Evolutionary conservation across 2,113 vertebrate species (phyloP).

Genomic region (Mastomys coucha): DNA sequence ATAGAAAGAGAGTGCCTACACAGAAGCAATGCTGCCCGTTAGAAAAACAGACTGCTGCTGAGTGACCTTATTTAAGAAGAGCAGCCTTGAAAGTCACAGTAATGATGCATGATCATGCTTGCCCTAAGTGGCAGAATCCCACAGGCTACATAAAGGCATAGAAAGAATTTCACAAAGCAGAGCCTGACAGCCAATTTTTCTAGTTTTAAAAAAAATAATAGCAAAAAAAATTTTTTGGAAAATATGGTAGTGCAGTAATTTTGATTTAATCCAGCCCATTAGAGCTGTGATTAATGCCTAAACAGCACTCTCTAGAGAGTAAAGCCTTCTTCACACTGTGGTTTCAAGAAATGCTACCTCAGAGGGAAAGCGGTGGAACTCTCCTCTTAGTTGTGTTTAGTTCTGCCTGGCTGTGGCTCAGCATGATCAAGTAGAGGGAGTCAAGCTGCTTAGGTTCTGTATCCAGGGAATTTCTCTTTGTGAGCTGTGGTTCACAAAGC

Average conservation of each 20-base stretch:
- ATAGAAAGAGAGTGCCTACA: background rate
- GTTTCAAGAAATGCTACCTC: background rate
- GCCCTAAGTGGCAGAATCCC: background rate
- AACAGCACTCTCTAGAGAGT: background rate
- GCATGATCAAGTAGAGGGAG: too few relatives aligned
- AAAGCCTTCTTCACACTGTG: background rate
- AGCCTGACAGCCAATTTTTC: background rate
- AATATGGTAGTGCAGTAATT: too few relatives aligned
- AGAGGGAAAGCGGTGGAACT: background rate
- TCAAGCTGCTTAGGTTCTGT: background rate
- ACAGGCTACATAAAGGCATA: fast-evolving
- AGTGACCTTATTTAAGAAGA: background rate
- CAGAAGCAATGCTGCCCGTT: too few relatives aligned
- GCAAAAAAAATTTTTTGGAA: background rate
- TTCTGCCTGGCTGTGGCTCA: background rate
- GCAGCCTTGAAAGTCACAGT: too few relatives aligned
- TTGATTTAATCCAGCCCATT: background rate
- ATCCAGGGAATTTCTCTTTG: background rate
- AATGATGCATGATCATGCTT: fast-evolving
- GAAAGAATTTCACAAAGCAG: background rate
- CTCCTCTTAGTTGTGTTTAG: background rate
- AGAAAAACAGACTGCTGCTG: background rate
- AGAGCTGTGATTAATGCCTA: too few relatives aligned
- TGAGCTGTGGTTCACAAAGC: background rate
- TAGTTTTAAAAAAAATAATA: background rate